These are phyloP conservation scores for Vandiemenella viatica DNA, from an alignment of 2,888 invertebrate genomes.

Conservation along the genomic window DNA sequence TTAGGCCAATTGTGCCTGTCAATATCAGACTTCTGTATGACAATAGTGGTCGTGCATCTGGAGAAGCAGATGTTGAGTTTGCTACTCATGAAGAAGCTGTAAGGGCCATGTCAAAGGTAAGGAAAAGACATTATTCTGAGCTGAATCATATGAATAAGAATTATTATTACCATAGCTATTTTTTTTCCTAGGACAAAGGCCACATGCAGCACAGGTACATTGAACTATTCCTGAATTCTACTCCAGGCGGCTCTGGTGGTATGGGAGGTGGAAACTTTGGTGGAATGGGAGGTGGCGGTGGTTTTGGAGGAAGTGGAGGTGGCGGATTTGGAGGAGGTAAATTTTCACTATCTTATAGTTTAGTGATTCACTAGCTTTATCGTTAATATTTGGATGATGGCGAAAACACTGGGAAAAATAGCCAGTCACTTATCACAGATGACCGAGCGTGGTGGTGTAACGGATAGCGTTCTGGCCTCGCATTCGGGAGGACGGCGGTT, in stretches of 20 bases:
- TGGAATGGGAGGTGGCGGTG: conserved; percentile 11
- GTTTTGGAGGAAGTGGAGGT: conserved; percentile 5
- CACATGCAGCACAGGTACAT: conserved; percentile 90
- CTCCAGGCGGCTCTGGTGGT: conserved; percentile 31
- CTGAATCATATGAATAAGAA: too few species aligned
- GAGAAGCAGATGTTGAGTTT: conserved; percentile 92
- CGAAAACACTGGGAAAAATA: too few species aligned
- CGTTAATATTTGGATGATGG: too few species aligned
- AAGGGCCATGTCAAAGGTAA: conserved; percentile 50
- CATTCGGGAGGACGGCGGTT: too few species aligned
- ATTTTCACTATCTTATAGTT: background rate
- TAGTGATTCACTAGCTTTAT: background rate
- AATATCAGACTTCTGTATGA: conserved; percentile 75
- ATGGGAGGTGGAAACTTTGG: conserved; percentile 14
- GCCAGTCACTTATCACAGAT: too few species aligned
- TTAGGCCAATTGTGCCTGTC: conserved; percentile 73
- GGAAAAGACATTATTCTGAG: too few species aligned
- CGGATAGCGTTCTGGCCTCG: too few species aligned
- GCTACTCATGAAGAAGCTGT: conserved; percentile 80
- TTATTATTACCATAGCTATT: conserved; percentile 2
- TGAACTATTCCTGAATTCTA: conserved; percentile 76
- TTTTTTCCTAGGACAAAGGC: conserved; percentile 50
- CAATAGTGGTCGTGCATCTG: conserved; percentile 77
- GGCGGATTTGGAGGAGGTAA: conserved; percentile 6
- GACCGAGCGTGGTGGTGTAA: too few species aligned